Percentiles rank a stretch among this genome's conserved stretches.
Conservation (phyloP, 2,797 vertebrate genomes). For the Pipistrellus nathusii region DNA sequence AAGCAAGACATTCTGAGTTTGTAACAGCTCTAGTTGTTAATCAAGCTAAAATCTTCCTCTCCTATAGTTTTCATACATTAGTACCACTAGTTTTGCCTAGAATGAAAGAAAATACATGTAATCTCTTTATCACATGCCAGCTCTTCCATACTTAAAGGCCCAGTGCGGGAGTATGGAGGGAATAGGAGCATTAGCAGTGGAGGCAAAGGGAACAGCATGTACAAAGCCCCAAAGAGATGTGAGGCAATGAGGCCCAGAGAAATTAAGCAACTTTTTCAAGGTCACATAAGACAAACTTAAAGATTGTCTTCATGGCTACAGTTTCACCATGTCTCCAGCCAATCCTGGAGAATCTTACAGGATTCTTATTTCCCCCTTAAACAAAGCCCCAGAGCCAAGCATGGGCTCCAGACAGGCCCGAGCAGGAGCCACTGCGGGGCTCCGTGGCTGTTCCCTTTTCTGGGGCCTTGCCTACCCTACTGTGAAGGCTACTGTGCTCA, state of each 20-base stretch:
- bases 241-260: no score
- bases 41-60: neutral
- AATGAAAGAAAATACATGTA: conserved; percentile 13
- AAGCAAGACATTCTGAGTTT: neutral
- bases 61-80: neutral
- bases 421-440: accelerated
- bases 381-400: neutral
- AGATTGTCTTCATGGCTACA: neutral
- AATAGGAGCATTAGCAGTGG: no score
- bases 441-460: accelerated
- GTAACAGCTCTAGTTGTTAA: neutral
- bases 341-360: neutral
- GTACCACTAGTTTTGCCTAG: neutral
- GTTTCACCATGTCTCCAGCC: neutral
- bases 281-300: no score
- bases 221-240: no score
- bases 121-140: neutral
- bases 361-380: neutral
- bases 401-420: neutral
- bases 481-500: neutral
- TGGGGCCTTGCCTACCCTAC: neutral
- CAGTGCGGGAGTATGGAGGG: no score
- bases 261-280: no score
- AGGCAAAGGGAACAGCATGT: no score
- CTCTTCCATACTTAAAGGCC: neutral